phyloP scores from a whole-genome alignment of 2,797 vertebrate species.

The Pelobates cultripes region DNA sequence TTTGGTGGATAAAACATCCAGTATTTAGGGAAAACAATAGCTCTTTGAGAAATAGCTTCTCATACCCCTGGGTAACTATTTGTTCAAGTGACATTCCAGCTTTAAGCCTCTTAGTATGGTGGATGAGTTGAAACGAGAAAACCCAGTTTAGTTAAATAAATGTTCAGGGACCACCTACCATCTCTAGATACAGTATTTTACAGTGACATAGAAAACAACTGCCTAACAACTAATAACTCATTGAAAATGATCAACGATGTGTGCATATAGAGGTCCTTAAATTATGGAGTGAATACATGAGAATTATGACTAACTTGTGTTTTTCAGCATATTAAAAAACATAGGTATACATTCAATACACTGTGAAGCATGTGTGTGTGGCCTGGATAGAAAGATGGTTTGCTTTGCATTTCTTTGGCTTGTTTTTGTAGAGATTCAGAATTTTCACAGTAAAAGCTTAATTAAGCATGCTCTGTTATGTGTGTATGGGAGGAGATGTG shows the following conservation, averaged over 20 bases:
- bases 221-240: conserved; percentile 14
- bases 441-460: background rate
- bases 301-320: conserved; percentile 21
- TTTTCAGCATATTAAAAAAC: conserved; percentile 11
- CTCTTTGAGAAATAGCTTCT: background rate
- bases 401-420: background rate
- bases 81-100: conserved; percentile 66
- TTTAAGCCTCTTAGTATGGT: conserved; percentile 62
- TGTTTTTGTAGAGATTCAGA: conserved; percentile 19
- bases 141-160: conserved; percentile 62
- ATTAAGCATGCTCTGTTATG: too few species aligned
- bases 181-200: conserved; percentile 9
- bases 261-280: conserved; percentile 6
- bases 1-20: background rate
- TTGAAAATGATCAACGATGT: conserved; percentile 26
- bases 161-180: conserved; percentile 64
- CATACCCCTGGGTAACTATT: conserved; percentile 60
- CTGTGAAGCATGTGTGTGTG: conserved; percentile 28
- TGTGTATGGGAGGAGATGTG: too few species aligned
- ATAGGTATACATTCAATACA: background rate
- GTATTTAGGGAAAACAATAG: conserved; percentile 6
- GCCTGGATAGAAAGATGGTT: conserved; percentile 2
- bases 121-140: conserved; percentile 69
- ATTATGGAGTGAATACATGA: conserved; percentile 26
- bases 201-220: background rate